Conservation (phyloP, 2,797 vertebrate genomes). For the Pangasius larnaudii region DNA sequence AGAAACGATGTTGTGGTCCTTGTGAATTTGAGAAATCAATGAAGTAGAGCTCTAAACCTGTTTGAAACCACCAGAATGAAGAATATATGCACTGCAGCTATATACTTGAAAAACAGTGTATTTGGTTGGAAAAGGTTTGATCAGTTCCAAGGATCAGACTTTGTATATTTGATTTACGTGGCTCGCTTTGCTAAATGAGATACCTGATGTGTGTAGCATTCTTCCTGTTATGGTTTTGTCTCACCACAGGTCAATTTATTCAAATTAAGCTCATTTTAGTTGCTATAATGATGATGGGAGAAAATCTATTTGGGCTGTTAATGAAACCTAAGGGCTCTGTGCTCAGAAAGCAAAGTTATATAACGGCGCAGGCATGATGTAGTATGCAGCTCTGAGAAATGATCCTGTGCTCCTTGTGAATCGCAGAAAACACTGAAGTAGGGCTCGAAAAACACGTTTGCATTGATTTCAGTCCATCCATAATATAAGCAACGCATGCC, state of each 20-base stretch:
- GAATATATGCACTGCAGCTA: not conserved
- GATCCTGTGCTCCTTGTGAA: not conserved
- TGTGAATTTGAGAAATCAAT: not conserved
- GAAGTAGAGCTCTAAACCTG: not conserved
- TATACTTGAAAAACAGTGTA: not conserved
- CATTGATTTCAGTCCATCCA: not conserved
- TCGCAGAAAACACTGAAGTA: not conserved
- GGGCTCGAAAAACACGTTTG: not conserved
- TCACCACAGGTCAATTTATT: not conserved
- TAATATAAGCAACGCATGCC: not conserved
- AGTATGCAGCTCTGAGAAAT: not conserved
- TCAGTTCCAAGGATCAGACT: not conserved
- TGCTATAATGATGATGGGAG: not conserved
- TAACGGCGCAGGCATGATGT: not conserved
- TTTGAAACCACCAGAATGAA: not conserved
- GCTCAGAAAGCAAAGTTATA: not conserved
- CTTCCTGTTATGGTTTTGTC: not conserved
- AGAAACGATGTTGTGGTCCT: not conserved
- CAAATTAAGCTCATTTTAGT: not conserved
- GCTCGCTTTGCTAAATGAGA: not conserved
- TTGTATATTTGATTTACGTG: not conserved
- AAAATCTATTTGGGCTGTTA: not conserved
- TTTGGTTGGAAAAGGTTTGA: not conserved
- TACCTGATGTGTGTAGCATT: no score
- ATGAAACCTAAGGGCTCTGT: not conserved